phyloP scores from a whole-genome alignment of 2,888 invertebrate species.

The Eupelmus urozonus region DNA sequence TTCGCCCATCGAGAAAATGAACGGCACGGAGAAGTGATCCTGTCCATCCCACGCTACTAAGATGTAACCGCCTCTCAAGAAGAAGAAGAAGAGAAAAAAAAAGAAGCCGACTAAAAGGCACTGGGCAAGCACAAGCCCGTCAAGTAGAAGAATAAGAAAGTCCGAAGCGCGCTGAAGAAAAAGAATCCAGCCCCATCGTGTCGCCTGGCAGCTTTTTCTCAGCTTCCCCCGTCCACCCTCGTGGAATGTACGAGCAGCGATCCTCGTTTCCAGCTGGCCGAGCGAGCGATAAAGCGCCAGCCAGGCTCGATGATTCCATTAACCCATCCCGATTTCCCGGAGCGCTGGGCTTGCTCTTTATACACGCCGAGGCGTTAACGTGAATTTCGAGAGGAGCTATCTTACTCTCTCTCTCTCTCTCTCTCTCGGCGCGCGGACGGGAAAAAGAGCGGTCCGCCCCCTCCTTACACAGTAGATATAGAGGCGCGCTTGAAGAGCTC shows the following conservation, averaged over 20 bases:
- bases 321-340: background rate
- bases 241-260: constrained; percentile 18
- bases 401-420: background rate
- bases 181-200: background rate
- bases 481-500: constrained; percentile 1
- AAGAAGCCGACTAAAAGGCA: background rate
- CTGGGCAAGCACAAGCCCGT: too few relatives aligned
- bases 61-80: too few relatives aligned
- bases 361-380: background rate
- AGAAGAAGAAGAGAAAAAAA: background rate
- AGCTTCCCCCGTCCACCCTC: background rate
- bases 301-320: constrained; percentile 29
- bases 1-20: too few relatives aligned
- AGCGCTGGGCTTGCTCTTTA: background rate
- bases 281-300: background rate
- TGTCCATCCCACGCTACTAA: background rate
- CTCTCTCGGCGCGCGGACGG: background rate
- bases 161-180: background rate
- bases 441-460: too few relatives aligned
- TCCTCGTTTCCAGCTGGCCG: background rate
- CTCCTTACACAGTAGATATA: background rate
- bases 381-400: background rate
- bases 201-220: background rate
- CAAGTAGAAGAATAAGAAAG: background rate
- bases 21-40: too few relatives aligned